Percentiles rank a stretch among this genome's conserved stretches.
Evolutionary conservation across 2,113 vertebrate species (phyloP).

Genomic region (Girardinichthys multiradiatus): DNA sequence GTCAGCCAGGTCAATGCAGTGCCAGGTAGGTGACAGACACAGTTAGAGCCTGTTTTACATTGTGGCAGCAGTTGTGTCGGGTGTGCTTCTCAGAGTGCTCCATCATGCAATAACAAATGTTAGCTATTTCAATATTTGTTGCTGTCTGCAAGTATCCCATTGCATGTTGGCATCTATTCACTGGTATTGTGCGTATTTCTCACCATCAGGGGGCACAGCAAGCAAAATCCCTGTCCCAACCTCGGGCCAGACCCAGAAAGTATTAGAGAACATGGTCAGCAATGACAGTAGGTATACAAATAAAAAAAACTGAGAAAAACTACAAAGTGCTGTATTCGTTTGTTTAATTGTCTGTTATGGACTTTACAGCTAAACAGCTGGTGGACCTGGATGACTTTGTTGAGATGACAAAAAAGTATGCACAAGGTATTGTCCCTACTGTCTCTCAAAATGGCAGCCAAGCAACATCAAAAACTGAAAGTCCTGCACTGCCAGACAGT

Average conservation of each 20-base stretch:
- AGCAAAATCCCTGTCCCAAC: conserved; percentile 80
- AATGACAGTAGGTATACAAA: conserved; percentile 84
- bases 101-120: conserved; percentile 4
- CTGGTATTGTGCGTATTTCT: conserved; percentile 33
- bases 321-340: background rate
- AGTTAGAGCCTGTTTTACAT: background rate
- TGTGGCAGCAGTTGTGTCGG: conserved; percentile 6
- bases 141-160: conserved; percentile 54
- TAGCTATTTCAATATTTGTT: conserved; percentile 45
- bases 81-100: background rate
- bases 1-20: conserved; percentile 87
- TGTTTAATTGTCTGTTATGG: conserved; percentile 4
- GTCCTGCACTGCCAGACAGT: background rate
- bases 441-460: conserved; percentile 60
- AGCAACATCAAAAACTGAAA: conserved; percentile 1
- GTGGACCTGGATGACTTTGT: conserved; percentile 94
- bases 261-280: conserved; percentile 90
- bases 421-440: conserved; percentile 86
- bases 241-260: conserved; percentile 86
- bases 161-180: conserved; percentile 15
- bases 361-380: conserved; percentile 80
- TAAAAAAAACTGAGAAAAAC: background rate
- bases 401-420: conserved; percentile 94
- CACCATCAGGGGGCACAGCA: conserved; percentile 78
- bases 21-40: conserved; percentile 75